These are phyloP conservation scores for Cygnus atratus DNA, from an alignment of 2,113 vertebrate genomes.

Conservation along the genomic window DNA sequence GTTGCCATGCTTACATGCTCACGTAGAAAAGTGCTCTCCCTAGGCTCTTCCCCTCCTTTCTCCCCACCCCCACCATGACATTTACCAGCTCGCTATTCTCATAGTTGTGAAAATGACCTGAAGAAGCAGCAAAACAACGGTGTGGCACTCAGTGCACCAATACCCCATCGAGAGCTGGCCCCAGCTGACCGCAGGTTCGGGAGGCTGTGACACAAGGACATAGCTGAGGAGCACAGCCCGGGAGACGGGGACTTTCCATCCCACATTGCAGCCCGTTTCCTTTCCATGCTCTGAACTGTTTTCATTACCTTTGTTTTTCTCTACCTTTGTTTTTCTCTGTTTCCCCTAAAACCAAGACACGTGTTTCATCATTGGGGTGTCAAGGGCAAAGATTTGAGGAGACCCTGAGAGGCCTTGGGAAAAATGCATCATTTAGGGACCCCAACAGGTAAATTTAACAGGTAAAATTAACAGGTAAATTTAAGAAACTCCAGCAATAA, in stretches of 20 bases:
- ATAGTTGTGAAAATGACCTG: not conserved
- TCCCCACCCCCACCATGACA: not conserved
- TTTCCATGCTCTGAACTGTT: not conserved
- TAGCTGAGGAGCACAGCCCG: not conserved
- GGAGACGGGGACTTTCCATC: not conserved
- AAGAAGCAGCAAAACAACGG: not conserved
- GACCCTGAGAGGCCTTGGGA: not conserved
- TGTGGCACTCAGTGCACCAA: not conserved
- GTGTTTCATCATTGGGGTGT: not conserved
- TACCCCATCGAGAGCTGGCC: not conserved
- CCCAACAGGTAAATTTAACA: not conserved
- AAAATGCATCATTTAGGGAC: not conserved
- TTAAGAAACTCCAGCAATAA: not conserved
- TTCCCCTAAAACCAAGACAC: not conserved
- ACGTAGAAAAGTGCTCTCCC: not conserved
- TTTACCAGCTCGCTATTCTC: not conserved
- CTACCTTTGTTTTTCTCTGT: not conserved
- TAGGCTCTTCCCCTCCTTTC: not conserved
- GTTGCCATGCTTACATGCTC: not conserved
- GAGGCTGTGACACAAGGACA: not conserved
- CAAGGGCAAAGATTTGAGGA: not conserved
- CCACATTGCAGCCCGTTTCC: not conserved
- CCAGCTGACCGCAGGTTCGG: accelerated
- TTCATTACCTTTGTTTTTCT: not conserved
- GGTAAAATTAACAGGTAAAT: not conserved